These are phyloP conservation scores for Mnemiopsis leidyi DNA, from an alignment of 37 sponge, comb jelly and placozoan genomes.

Conservation along the genomic window DNA sequence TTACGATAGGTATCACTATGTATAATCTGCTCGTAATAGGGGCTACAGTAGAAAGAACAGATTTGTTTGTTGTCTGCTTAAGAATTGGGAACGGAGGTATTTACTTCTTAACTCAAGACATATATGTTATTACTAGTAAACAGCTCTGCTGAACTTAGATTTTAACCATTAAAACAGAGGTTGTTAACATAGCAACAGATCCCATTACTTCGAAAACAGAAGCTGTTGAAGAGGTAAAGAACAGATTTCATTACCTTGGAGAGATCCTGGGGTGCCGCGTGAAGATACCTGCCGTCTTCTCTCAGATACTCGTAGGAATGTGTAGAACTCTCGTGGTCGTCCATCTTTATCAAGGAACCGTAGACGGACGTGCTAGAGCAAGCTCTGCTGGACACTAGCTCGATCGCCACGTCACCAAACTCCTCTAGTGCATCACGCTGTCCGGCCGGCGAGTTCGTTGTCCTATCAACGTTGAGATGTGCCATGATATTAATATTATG, in stretches of 20 bases:
- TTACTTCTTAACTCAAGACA: too few species aligned
- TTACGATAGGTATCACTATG: too few species aligned
- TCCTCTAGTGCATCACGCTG: background rate
- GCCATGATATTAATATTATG: background rate
- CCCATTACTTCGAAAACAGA: too few species aligned
- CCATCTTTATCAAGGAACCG: background rate
- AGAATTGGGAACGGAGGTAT: too few species aligned
- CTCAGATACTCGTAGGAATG: conserved; percentile 6
- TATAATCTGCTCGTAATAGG: too few species aligned
- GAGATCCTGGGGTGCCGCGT: background rate
- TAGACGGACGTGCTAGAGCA: background rate
- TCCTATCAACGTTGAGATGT: background rate
- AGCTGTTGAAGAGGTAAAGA: too few species aligned
- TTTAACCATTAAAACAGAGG: too few species aligned
- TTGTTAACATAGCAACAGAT: too few species aligned
- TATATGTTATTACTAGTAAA: too few species aligned
- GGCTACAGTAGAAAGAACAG: too few species aligned
- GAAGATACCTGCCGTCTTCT: conserved; percentile 45
- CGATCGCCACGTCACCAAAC: background rate
- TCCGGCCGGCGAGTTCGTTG: background rate
- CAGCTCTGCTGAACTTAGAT: too few species aligned
- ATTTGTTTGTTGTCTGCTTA: too few species aligned
- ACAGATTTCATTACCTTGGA: background rate
- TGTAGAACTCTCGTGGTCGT: background rate
- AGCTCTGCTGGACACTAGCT: background rate